phyloP scores from a whole-genome alignment of 64 coral and sea anemone species.

The Anthopleura sola region DNA sequence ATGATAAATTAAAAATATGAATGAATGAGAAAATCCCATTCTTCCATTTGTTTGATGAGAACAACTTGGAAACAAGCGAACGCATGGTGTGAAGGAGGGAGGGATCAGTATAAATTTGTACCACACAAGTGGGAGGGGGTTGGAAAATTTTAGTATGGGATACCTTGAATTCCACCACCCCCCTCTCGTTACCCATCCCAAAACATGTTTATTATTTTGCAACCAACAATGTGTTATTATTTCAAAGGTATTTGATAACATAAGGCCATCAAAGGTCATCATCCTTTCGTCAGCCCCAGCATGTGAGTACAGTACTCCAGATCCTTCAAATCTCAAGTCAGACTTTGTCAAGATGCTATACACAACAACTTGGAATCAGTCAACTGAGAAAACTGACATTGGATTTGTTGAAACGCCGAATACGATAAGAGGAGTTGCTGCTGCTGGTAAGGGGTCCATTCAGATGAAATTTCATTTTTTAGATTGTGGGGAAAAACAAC shows the following conservation, averaged over 20 bases:
- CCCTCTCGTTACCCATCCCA: too few species aligned
- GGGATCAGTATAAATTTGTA: too few species aligned
- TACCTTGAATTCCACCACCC: too few species aligned
- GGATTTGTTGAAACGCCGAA: slow-evolving; percentile 77
- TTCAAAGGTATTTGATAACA: slow-evolving; percentile 63
- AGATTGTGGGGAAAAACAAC: too few species aligned
- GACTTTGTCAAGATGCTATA: slow-evolving; percentile 86
- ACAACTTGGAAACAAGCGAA: background rate
- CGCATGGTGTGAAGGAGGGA: too few species aligned
- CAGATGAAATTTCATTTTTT: background rate
- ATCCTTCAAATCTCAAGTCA: slow-evolving; percentile 51
- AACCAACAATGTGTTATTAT: background rate
- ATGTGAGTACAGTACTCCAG: slow-evolving; percentile 73
- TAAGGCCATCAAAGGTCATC: slow-evolving; percentile 64
- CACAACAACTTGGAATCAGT: slow-evolving; percentile 59
- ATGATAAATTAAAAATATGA: background rate
- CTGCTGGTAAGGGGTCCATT: slow-evolving; percentile 47
- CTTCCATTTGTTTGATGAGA: too few species aligned
- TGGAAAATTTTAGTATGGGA: too few species aligned
- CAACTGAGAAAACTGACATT: slow-evolving; percentile 27
- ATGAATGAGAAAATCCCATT: background rate
- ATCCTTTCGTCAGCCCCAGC: slow-evolving; percentile 67
- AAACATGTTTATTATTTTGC: too few species aligned
- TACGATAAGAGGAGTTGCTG: slow-evolving; percentile 60
- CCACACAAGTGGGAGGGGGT: too few species aligned